Conservation (phyloP, 1,140 invertebrate genomes). For the Meloidogyne chitwoodi region DNA sequence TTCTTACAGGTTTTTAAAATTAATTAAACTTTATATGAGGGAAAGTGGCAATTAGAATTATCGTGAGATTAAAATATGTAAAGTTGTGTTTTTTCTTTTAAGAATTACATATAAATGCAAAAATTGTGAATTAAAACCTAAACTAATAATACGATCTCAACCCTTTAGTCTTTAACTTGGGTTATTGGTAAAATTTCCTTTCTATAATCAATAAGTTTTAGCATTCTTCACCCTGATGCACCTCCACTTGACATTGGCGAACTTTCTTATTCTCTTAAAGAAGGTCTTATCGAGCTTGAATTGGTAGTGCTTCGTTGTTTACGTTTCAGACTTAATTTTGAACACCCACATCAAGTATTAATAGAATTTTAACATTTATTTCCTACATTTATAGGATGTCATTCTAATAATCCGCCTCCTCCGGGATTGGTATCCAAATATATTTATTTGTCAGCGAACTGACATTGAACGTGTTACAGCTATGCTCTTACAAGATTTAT, state of each 20-base stretch:
- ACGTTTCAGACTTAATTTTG: conserved; percentile 32
- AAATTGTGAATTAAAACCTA: too few species aligned
- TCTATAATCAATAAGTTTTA: too few species aligned
- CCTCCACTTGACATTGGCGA: conserved; percentile 32
- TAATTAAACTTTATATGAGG: too few species aligned
- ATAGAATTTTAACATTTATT: not conserved
- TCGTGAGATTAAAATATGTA: too few species aligned
- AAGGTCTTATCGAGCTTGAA: conserved; percentile 37
- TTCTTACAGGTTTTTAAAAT: conserved; percentile 29
- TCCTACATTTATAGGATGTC: conserved; percentile 14
- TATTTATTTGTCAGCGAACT: not conserved
- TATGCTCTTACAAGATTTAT: conserved; percentile 30
- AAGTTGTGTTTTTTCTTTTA: too few species aligned
- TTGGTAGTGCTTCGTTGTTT: conserved; percentile 28
- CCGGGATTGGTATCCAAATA: conserved; percentile 26
- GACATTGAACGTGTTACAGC: conserved; percentile 19
- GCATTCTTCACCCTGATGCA: conserved; percentile 26
- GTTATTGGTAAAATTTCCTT: too few species aligned
- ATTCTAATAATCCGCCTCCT: conserved; percentile 26
- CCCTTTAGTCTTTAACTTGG: too few species aligned
- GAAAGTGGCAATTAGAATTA: too few species aligned
- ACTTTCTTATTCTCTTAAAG: conserved; percentile 25
- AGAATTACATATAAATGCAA: too few species aligned
- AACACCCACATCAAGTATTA: conserved; percentile 32
- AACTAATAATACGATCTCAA: too few species aligned